Evolutionary conservation across 2,113 vertebrate genomes (phyloP).

Genomic region (Sprattus sprattus): DNA sequence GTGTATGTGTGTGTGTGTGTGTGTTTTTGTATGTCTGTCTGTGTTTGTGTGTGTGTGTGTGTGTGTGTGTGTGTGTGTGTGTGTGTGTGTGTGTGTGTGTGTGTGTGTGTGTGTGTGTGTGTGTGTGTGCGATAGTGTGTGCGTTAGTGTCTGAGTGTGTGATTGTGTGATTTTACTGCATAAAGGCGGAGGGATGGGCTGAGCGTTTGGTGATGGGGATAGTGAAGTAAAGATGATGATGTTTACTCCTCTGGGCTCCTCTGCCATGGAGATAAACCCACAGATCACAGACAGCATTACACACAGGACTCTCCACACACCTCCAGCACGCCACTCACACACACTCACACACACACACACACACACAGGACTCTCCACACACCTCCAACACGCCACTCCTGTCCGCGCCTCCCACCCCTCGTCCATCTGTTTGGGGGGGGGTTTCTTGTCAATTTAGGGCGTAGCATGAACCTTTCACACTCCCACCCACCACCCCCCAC

Average conservation of each 20-base stretch:
- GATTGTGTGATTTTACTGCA: not conserved
- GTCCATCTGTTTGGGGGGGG: too few species aligned
- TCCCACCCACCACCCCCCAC: too few species aligned
- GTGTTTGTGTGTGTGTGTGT: too few species aligned
- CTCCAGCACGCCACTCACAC: not conserved
- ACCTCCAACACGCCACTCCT: too few species aligned
- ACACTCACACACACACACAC: not conserved
- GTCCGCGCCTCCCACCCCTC: too few species aligned
- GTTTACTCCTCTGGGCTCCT: slow-evolving; percentile 35
- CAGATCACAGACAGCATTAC: slow-evolving; percentile 28
- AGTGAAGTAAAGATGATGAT: slow-evolving; percentile 31
- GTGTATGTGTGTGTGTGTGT: too few species aligned
- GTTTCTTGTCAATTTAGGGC: too few species aligned
- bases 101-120: not conserved
- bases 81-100: not conserved
- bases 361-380: not conserved
- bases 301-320: not conserved
- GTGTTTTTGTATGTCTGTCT: too few species aligned
- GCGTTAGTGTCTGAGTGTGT: not conserved
- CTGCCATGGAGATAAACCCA: slow-evolving; percentile 22
- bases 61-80: not conserved
- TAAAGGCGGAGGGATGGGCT: too few species aligned
- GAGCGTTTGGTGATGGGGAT: slow-evolving; percentile 4
- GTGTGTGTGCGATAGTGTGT: not conserved
- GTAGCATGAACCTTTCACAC: too few species aligned